phyloP scores from a whole-genome alignment of 37 sponge, comb jelly and placozoan genomes.

The Diacarnus erythraeanus region DNA sequence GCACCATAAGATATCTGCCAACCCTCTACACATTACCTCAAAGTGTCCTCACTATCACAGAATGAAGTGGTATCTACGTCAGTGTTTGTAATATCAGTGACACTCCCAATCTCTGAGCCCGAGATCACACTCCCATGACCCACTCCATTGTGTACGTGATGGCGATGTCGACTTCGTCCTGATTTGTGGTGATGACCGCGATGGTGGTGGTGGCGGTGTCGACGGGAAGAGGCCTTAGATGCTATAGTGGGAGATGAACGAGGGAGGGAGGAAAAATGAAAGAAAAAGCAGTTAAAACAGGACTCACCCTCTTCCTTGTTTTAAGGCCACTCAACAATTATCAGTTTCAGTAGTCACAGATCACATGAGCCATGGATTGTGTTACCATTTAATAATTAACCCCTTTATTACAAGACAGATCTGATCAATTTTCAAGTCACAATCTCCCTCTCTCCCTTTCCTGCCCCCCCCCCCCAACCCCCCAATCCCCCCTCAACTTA shows the following conservation, averaged over 20 bases:
- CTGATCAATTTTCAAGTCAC: no score
- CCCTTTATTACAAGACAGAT: no score
- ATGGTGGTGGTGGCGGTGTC: constrained; percentile 43
- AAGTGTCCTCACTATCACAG: constrained; percentile 57
- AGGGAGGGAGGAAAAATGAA: neutral
- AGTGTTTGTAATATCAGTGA: constrained; percentile 31
- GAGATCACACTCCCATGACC: neutral
- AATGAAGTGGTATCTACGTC: constrained; percentile 44
- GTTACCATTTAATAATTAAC: no score
- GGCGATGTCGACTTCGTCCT: constrained; percentile 5
- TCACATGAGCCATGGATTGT: no score
- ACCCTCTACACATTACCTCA: no score
- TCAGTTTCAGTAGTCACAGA: no score
- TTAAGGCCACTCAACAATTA: no score
- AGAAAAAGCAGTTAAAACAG: neutral
- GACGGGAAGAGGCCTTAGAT: constrained; percentile 13
- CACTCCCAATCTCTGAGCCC: constrained; percentile 26
- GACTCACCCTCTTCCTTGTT: no score
- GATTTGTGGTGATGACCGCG: constrained; percentile 16
- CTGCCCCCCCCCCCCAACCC: no score
- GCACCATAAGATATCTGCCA: no score
- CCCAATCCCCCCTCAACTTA: no score
- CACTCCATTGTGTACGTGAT: constrained; percentile 9
- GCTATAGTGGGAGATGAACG: constrained; percentile 17
- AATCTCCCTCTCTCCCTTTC: no score